phyloP scores from a whole-genome alignment of 1,140 invertebrate species.

The Camponotus floridanus region DNA sequence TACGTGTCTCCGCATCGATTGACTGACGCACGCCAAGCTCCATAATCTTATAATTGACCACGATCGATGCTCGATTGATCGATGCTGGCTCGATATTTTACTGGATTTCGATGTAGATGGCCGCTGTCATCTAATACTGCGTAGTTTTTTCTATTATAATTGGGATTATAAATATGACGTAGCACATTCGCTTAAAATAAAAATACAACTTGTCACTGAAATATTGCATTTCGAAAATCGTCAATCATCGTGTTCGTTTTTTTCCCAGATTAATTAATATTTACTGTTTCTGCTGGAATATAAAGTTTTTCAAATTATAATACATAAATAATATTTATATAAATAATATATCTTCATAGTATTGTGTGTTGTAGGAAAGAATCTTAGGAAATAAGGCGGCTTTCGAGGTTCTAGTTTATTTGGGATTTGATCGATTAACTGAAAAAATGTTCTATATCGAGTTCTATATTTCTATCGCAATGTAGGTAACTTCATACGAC shows the following conservation, averaged over 20 bases:
- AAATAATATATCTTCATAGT: too few relatives aligned
- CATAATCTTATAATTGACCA: constrained; percentile 72
- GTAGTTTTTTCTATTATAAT: not conserved
- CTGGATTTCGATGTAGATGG: constrained; percentile 8
- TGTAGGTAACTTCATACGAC: not conserved
- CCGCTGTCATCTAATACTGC: not conserved
- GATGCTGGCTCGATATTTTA: constrained; percentile 39
- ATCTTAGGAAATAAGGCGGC: too few relatives aligned
- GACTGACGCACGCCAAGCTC: constrained; percentile 55
- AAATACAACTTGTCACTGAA: not conserved
- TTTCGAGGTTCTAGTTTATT: too few relatives aligned
- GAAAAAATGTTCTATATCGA: too few relatives aligned
- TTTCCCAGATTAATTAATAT: not conserved
- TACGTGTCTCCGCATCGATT: constrained; percentile 65
- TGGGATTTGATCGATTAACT: too few relatives aligned
- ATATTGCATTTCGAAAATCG: not conserved
- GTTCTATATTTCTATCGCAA: too few relatives aligned
- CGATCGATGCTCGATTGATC: constrained; percentile 65
- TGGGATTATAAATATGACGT: not conserved
- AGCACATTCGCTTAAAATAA: not conserved
- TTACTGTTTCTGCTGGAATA: not conserved
- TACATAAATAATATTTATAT: too few relatives aligned
- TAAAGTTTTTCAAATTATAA: too few relatives aligned
- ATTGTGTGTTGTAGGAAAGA: too few relatives aligned
- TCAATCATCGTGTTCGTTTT: not conserved